Percentiles rank a stretch among this genome's conserved stretches.
Evolutionary conservation across 2,797 vertebrate genomes (phyloP).

Genomic region (Coracias cyanogaster): DNA sequence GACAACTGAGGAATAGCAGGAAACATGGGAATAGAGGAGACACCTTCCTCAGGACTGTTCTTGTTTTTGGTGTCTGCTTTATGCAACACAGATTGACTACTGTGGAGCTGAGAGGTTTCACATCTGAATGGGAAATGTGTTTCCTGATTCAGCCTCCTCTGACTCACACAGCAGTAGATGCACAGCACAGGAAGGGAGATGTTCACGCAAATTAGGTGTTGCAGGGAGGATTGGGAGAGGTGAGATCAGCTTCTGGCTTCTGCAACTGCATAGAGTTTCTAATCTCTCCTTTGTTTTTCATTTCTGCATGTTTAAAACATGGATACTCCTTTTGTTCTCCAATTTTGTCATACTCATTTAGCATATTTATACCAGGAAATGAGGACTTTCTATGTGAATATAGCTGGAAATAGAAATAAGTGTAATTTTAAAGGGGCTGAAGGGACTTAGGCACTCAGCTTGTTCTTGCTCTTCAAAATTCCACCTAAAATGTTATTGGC

Average conservation of each 20-base stretch:
- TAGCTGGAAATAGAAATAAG: background rate
- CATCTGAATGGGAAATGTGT: conserved; percentile 5
- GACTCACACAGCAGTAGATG: background rate
- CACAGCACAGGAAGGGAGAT: background rate
- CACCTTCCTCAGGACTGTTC: background rate
- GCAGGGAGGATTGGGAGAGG: background rate
- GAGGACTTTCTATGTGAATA: background rate
- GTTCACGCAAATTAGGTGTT: background rate
- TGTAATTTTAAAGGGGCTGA: background rate
- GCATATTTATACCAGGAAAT: background rate
- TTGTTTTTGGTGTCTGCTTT: background rate
- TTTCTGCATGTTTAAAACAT: background rate
- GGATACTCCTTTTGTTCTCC: background rate
- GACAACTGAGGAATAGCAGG: background rate
- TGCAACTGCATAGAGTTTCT: background rate
- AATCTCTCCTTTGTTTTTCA: background rate
- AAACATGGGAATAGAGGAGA: background rate
- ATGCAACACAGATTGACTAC: background rate
- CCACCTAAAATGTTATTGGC: background rate
- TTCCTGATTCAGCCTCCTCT: conserved; percentile 11
- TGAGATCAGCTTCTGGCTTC: conserved; percentile 26
- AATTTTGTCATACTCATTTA: background rate
- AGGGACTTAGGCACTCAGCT: background rate
- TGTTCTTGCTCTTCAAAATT: background rate
- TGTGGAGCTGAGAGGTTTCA: background rate